Conservation (phyloP, 2,888 invertebrate species). For the Leptopilina syphax region DNA sequence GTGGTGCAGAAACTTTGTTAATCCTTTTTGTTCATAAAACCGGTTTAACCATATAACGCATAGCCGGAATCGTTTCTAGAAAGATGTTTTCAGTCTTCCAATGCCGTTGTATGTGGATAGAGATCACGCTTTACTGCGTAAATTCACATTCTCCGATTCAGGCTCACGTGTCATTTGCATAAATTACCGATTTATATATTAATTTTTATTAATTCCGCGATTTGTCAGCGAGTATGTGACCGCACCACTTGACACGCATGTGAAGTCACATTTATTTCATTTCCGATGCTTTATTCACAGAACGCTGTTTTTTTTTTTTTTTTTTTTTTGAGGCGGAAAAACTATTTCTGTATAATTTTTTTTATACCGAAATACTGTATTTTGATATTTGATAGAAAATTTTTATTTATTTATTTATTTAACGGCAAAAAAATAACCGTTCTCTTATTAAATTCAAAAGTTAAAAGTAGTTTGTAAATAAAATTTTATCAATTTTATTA, state of each 20-base stretch:
- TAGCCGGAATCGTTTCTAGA: constrained; percentile 30
- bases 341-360: not conserved
- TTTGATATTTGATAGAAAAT: no score
- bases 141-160: constrained; percentile 20
- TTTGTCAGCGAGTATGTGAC: not conserved
- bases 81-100: constrained; percentile 36
- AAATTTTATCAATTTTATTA: no score
- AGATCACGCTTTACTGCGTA: constrained; percentile 25
- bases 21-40: constrained; percentile 9
- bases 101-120: constrained; percentile 13
- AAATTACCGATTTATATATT: constrained; percentile 27
- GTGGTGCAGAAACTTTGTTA: constrained; percentile 2
- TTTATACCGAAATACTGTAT: no score
- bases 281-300: not conserved
- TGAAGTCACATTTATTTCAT: constrained; percentile 22
- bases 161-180: constrained; percentile 27
- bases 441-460: no score
- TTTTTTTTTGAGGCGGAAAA: not conserved
- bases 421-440: no score
- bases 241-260: constrained; percentile 3
- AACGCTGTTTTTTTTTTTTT: not conserved
- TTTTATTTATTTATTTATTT: no score
- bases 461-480: no score
- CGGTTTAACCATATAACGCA: not conserved
- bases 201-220: constrained; percentile 26